Base-by-base conservation (phyloP, 2,888 invertebrate species). In the Himalopsyche tibetana region DNA sequence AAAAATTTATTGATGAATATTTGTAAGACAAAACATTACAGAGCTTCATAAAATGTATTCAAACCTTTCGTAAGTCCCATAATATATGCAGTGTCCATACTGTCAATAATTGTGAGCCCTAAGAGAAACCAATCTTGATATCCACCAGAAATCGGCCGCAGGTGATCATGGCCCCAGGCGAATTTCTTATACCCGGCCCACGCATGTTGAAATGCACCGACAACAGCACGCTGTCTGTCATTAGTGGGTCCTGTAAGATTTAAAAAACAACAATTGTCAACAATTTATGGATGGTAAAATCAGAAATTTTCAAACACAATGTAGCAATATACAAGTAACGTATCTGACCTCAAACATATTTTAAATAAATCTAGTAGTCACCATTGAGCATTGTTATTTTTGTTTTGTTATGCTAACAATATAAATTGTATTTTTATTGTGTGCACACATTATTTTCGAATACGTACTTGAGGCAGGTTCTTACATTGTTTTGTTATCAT, bases 131-230 rank as follows among this genome's bases (percentile, higher is more conserved):
- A 99, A 90, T 99, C 98, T 83, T 96, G 95, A 87, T 96, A 95
- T 88, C 95, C 94, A 89, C 96, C 96, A 0, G 97, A 95, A 55
- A 99, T 95, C 0, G 99, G 99, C 90, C 97, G 97, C 79, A 99
- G 93, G 90, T 99, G 98, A 91, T 99, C 99, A 90, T 98, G 97
- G 1, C 99, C 99, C 99, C 99, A 99, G 0, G 99, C 99, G 92
- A 95, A 97, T 87, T 96, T 95, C 91, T 96, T 97, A 91, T 99
- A 99, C 0, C 98, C 99, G 84, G 94, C 94, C 99, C 99, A 99
- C 0, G 99, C 98, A 92, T 99, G 98, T 90, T 95, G 95, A 90
- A 99, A 98, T 5, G 98, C 98, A 42, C 95, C 95, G 0, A 98
- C 96, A 12, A 99, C 96, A 4, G 97, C 97, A 89, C 93, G 92